Evolutionary conservation across 2,797 vertebrate genomes (phyloP).

Genomic region (Enteromius trimaculatus): DNA sequence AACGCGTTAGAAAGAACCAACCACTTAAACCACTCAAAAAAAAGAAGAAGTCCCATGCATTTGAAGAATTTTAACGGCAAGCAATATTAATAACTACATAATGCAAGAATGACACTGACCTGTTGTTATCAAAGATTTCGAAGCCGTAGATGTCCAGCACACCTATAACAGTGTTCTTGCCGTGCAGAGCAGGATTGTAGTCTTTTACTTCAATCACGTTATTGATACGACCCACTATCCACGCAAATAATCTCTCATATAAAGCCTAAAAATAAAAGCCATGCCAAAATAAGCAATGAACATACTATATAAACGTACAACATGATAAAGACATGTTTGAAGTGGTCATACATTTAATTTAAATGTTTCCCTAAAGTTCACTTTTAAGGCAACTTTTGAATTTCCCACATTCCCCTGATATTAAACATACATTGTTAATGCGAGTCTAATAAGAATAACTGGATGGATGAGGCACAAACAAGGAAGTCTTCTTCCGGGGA

Average conservation of each 20-base stretch:
- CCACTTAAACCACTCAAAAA: background rate
- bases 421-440: background rate
- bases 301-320: background rate
- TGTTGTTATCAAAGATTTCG: conserved; percentile 94
- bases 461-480: background rate
- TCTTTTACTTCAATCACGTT: conserved; percentile 81
- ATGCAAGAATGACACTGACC: conserved; percentile 65
- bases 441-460: background rate
- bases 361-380: background rate
- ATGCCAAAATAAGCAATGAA: background rate
- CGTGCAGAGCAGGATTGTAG: conserved; percentile 84
- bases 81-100: background rate
- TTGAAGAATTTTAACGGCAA: background rate
- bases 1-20: background rate
- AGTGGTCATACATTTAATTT: background rate
- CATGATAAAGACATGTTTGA: background rate
- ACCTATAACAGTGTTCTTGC: conserved; percentile 92
- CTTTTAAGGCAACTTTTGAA: background rate
- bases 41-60: background rate
- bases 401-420: background rate
- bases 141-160: conserved; percentile 96
- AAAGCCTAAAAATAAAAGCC: conserved; percentile 77
- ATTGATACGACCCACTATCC: conserved; percentile 91
- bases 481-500: background rate
- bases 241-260: conserved; percentile 90